These are phyloP conservation scores for Myopa testacea DNA, from an alignment of 2,888 invertebrate genomes.

Conservation along the genomic window DNA sequence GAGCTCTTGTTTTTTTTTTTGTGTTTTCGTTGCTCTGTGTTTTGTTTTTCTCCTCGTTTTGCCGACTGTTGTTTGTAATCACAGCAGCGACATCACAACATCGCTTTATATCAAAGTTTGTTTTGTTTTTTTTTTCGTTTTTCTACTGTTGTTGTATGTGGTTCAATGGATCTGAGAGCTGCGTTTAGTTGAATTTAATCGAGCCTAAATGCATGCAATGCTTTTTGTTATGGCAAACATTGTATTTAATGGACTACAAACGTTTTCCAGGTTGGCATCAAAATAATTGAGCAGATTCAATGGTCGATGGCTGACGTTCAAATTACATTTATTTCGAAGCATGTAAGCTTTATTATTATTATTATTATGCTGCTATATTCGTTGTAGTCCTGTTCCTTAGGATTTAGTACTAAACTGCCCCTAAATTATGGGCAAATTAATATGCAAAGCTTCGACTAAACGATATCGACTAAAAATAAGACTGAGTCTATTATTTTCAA, in stretches of 20 bases:
- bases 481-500: no score
- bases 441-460: no score
- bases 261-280: not conserved
- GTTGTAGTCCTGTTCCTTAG: no score
- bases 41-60: not conserved
- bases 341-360: no score
- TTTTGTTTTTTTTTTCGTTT: not conserved
- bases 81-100: not conserved
- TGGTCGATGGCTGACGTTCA: no score
- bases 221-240: not conserved
- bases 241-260: slow-evolving; percentile 1
- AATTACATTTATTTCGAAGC: no score
- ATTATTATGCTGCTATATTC: no score
- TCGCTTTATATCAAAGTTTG: slow-evolving; percentile 24
- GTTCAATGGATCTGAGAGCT: slow-evolving; percentile 30
- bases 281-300: not conserved
- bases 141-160: slow-evolving; percentile 5
- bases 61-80: not conserved
- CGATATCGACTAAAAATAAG: no score
- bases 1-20: not conserved
- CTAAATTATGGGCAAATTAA: no score
- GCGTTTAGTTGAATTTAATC: slow-evolving; percentile 30
- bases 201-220: slow-evolving; percentile 33
- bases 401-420: no score
- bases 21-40: not conserved